These are phyloP conservation scores for Eulemur coronatus DNA, from an alignment of 2,797 vertebrate genomes.

Conservation along the genomic window DNA sequence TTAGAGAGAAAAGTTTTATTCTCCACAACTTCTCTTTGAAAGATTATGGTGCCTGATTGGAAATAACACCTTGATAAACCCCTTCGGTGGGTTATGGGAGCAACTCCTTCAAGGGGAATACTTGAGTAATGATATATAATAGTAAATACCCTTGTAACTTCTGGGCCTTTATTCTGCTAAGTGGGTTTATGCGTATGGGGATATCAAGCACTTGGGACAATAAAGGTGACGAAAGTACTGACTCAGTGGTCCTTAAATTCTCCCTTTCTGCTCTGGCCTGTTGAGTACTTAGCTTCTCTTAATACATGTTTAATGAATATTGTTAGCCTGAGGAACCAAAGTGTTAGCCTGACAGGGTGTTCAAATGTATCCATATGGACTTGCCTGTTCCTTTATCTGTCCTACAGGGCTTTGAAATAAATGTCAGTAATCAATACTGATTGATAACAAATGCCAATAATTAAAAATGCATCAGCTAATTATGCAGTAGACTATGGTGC, in stretches of 20 bases:
- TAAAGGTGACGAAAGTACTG: not conserved
- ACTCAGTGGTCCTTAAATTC: rapidly evolving
- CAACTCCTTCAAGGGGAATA: not conserved
- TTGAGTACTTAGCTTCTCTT: not conserved
- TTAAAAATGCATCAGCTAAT: not conserved
- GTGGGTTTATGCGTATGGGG: not conserved
- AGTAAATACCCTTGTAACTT: not conserved
- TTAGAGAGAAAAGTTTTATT: not conserved
- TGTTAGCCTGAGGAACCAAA: not conserved
- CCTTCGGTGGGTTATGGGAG: not conserved
- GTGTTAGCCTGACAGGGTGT: not conserved
- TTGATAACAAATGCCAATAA: not conserved
- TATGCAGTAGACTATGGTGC: not conserved
- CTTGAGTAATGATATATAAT: too few species aligned
- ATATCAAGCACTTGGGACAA: not conserved
- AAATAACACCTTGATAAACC: not conserved
- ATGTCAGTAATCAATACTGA: not conserved
- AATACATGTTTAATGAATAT: not conserved
- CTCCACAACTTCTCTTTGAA: not conserved
- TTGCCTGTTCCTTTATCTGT: not conserved
- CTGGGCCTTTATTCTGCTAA: not conserved
- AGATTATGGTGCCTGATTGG: not conserved
- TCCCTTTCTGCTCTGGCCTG: not conserved
- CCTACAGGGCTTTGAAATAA: not conserved
- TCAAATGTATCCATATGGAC: not conserved